Evolutionary conservation across 2,888 invertebrate genomes (phyloP).

Genomic region (Drosophila melanocephala): DNA sequence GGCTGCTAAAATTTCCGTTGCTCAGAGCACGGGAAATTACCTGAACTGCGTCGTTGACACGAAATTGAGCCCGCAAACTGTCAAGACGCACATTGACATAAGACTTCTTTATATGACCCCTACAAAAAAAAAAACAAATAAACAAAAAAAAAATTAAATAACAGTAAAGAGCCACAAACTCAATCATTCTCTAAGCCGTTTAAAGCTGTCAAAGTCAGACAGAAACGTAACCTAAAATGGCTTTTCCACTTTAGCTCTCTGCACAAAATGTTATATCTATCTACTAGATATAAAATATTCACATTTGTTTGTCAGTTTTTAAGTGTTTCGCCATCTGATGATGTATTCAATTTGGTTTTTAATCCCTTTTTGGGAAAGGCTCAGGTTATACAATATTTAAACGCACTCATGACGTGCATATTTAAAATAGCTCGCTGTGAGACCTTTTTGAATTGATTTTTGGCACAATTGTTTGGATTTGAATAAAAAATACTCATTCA

Average conservation of each 20-base stretch:
- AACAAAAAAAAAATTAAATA: constrained; percentile 42
- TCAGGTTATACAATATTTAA: constrained; percentile 53
- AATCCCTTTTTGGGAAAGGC: constrained; percentile 37
- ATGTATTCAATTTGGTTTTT: constrained; percentile 62
- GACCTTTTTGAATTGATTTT: constrained; percentile 71
- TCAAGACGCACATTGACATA: constrained; percentile 49
- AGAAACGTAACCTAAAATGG: constrained; percentile 2
- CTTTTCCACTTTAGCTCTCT: neutral
- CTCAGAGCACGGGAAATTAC: constrained; percentile 62
- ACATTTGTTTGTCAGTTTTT: constrained; percentile 63
- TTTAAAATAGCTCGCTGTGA: constrained; percentile 44
- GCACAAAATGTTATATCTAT: neutral
- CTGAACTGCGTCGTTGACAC: constrained; percentile 77
- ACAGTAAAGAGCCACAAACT: constrained; percentile 38
- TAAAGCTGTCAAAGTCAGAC: constrained; percentile 59
- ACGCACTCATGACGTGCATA: constrained; percentile 57
- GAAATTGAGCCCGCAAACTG: constrained; percentile 63
- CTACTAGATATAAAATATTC: constrained; percentile 54
- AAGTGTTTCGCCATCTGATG: constrained; percentile 53
- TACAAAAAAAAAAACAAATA: constrained; percentile 13
- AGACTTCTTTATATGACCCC: constrained; percentile 19
- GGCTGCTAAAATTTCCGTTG: constrained; percentile 71
- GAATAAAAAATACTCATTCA: constrained; percentile 51
- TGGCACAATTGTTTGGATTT: constrained; percentile 61
- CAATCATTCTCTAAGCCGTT: constrained; percentile 54